These are phyloP conservation scores for Hartigia nigra DNA, from an alignment of 2,888 invertebrate species.

Conservation along the genomic window DNA sequence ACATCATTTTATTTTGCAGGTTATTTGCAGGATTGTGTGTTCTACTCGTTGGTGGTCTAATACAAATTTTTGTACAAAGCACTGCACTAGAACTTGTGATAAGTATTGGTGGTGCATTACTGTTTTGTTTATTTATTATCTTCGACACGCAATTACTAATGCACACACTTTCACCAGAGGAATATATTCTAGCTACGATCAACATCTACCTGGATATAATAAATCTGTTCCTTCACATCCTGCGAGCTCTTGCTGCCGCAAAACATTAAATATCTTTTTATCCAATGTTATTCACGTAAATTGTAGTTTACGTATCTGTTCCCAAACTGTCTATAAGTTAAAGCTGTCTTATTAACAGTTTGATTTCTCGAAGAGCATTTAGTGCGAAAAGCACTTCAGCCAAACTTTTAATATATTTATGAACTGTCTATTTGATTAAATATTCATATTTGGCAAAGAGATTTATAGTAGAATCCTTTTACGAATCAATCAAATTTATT, in stretches of 20 bases:
- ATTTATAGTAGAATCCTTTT: neutral
- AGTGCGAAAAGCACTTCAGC: neutral
- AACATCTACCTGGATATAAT: slow-evolving; percentile 89
- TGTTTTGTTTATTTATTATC: slow-evolving; percentile 86
- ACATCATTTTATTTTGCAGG: slow-evolving; percentile 63
- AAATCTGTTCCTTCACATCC: slow-evolving; percentile 84
- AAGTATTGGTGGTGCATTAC: slow-evolving; percentile 77
- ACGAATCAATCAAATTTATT: neutral
- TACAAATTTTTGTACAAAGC: slow-evolving; percentile 82
- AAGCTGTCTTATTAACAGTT: no score
- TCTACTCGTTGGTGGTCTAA: slow-evolving; percentile 77
- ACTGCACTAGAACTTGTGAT: slow-evolving; percentile 77
- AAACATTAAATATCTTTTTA: slow-evolving; percentile 45
- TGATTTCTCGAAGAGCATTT: neutral
- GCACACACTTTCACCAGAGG: slow-evolving; percentile 84
- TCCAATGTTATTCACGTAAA: no score
- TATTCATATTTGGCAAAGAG: neutral
- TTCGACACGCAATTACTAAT: slow-evolving; percentile 89
- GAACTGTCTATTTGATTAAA: neutral
- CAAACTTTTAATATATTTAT: neutral
- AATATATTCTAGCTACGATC: slow-evolving; percentile 88
- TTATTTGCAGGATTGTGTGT: slow-evolving; percentile 76
- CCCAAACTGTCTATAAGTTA: no score
- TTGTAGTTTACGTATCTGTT: no score
- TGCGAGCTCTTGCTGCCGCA: slow-evolving; percentile 77